Base-by-base conservation (phyloP, 2,113 vertebrate species). In the Pionites leucogaster region DNA sequence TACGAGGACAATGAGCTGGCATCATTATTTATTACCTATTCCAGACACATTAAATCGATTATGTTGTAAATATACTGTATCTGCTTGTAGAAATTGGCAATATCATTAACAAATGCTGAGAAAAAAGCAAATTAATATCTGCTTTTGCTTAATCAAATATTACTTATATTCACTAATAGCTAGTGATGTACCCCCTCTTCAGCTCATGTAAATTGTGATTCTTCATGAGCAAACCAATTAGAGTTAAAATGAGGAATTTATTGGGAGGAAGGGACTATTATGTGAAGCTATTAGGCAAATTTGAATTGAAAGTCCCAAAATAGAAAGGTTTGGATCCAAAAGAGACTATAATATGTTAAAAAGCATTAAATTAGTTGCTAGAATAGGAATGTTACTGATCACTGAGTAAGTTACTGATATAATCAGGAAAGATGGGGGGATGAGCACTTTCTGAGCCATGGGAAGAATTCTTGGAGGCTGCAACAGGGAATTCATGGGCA, bases 221-320 rank as follows among this genome's bases (percentile, higher is more conserved):
- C 89, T 96, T 86, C 83, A 55, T 13, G 52, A 95, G 76, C 88
- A 96, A 95, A 95, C 83, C 86, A 91, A 95, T 95, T 95, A 95
- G 81, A 87, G 69, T 8, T 81, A 65, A 95, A 96, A 91, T 81
- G 71, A 93, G 82, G 55, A 86, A 93, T 74, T 90, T 90, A 95
- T 91, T 88, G 67, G 71, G 85, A 94, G 60, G 82, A 70, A 67
- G 90, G 47, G 85, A 90, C 90, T 41, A 47, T 91, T 95, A 82
- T 23, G 39, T 7, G 11, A 93, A 95, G 65, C 94, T 91, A 79
- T 95, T 96, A 79, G 57, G 86, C 74, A 84, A 76, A 95, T 92
- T 85, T 86, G 49, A 94, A 94, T 83, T 93, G 53, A 1, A 90
- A 93, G 33, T 80, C 92, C 79, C 87, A 60, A 93, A 95, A 89